Evolutionary conservation across 2,113 vertebrate genomes (phyloP).

Genomic region (Bothrops jararaca): DNA sequence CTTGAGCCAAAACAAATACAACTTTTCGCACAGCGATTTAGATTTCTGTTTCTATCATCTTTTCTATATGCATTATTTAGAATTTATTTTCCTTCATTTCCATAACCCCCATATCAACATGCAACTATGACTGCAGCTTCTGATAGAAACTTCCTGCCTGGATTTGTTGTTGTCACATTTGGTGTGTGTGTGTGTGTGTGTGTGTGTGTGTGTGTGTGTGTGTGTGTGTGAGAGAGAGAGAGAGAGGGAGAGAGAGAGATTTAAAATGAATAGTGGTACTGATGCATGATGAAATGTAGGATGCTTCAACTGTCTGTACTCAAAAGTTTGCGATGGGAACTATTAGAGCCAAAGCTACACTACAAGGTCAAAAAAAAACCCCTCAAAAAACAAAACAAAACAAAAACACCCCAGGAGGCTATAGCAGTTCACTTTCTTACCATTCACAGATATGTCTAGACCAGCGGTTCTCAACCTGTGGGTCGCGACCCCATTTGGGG

Average conservation of each 20-base stretch:
- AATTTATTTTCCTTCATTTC: background rate
- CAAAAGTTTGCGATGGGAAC: background rate
- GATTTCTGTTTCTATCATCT: background rate
- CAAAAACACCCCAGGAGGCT: background rate
- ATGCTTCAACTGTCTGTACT: background rate
- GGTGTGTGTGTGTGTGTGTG: no score
- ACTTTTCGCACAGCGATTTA: background rate
- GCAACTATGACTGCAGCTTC: background rate
- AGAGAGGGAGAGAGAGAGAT: background rate
- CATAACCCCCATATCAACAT: no score
- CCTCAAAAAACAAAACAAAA: no score
- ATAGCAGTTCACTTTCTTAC: background rate
- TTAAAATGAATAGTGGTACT: background rate
- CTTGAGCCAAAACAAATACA: background rate
- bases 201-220: no score
- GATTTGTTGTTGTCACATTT: no score
- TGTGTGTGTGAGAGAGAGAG: accelerated
- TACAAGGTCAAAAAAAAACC: background rate
- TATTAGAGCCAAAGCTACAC: background rate
- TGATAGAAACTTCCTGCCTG: background rate
- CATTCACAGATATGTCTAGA: background rate
- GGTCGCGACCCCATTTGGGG: no score
- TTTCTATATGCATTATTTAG: background rate
- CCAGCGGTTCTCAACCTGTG: no score
- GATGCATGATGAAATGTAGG: background rate